Evolutionary conservation across 1,140 invertebrate genomes (phyloP).

Genomic region (Neoseiulus cucumeris): DNA sequence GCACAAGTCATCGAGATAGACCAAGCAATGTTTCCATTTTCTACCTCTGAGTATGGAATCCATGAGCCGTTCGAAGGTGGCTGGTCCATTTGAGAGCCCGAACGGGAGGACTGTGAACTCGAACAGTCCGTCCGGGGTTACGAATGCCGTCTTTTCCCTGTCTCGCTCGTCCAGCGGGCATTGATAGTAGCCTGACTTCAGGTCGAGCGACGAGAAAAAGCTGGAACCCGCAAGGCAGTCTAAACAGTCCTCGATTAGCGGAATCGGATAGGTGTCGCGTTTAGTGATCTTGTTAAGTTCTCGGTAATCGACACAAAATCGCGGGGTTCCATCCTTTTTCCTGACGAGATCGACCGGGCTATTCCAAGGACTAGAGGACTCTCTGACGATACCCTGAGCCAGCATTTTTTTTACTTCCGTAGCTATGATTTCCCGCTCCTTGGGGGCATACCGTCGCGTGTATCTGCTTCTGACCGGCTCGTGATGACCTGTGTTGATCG

Average conservation of each 20-base stretch:
- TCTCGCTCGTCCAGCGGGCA: conserved; percentile 23
- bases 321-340: conserved; percentile 30
- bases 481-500: conserved; percentile 21
- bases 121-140: too few species aligned
- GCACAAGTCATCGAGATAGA: too few species aligned
- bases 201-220: conserved; percentile 30
- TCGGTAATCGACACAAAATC: conserved; percentile 31
- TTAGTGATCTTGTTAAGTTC: conserved; percentile 28
- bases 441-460: background rate
- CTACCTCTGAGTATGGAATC: conserved; percentile 22
- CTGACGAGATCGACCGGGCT: conserved; percentile 28
- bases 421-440: background rate
- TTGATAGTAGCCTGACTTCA: conserved; percentile 31
- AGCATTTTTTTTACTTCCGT: conserved; percentile 22
- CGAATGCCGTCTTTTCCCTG: conserved; percentile 30
- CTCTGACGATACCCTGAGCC: conserved; percentile 23
- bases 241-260: conserved; percentile 29
- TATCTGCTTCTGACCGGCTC: conserved; percentile 17
- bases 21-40: conserved; percentile 16
- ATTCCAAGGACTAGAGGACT: conserved; percentile 26
- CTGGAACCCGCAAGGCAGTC: conserved; percentile 23
- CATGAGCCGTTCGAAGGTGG: conserved; percentile 27
- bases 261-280: conserved; percentile 32
- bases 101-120: too few species aligned
- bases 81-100: too few species aligned